These are phyloP conservation scores for Biston betularia DNA, from an alignment of 2,888 invertebrate genomes.

Conservation along the genomic window DNA sequence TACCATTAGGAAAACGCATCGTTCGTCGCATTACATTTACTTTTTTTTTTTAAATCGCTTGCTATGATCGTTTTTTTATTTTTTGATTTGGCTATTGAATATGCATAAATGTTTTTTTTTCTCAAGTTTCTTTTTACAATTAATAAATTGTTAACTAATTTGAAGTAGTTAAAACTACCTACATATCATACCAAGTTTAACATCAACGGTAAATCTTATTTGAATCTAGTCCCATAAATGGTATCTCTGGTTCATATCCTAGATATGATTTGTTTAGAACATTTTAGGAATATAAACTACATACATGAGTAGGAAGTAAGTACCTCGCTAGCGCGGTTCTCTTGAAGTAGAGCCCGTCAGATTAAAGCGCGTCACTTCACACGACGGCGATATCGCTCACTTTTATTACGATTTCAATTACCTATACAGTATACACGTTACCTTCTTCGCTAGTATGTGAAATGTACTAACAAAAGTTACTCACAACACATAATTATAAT, in stretches of 20 bases:
- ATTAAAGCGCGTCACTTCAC: slow-evolving; percentile 65
- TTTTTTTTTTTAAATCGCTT: no score
- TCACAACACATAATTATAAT: background rate
- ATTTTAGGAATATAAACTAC: slow-evolving; percentile 32
- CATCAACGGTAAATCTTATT: slow-evolving; percentile 5
- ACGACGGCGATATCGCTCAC: slow-evolving; percentile 47
- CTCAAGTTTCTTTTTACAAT: no score
- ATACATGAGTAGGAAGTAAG: slow-evolving; percentile 23
- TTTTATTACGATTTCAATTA: slow-evolving; percentile 35
- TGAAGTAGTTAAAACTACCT: background rate
- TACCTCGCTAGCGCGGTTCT: slow-evolving; percentile 30
- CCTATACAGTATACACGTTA: slow-evolving; percentile 20
- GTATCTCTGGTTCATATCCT: slow-evolving; percentile 4
- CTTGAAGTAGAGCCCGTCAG: slow-evolving; percentile 58
- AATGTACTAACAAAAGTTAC: slow-evolving; percentile 17
- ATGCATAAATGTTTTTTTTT: no score
- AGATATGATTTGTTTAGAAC: slow-evolving; percentile 7
- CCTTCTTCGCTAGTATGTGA: slow-evolving; percentile 22
- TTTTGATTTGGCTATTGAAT: no score
- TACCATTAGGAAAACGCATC: no score
- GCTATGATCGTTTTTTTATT: no score
- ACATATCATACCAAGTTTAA: background rate
- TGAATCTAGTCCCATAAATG: slow-evolving; percentile 13
- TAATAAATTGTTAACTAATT: background rate
- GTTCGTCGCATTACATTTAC: no score